Conservation (phyloP, 2,113 vertebrate genomes). For the Leucoraja erinaceus region DNA sequence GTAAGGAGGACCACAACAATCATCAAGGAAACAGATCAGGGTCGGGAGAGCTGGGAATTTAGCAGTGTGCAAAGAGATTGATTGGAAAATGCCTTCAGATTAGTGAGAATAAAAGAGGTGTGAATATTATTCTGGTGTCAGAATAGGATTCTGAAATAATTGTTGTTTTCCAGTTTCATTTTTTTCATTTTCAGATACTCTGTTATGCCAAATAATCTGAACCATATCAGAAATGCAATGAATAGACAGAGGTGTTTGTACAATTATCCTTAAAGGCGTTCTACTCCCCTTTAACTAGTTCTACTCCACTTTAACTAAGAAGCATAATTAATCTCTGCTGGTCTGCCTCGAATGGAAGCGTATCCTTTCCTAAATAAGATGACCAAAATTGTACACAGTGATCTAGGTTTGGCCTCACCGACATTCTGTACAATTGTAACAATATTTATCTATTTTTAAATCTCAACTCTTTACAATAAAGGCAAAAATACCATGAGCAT, state of each 20-base stretch:
- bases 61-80: neutral
- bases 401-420: too few species aligned
- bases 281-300: neutral
- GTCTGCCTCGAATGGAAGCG: too few species aligned
- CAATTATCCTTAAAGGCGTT: neutral
- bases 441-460: too few species aligned
- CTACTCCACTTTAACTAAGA: neutral
- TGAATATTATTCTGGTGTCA: neutral
- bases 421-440: too few species aligned
- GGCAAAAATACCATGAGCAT: too few species aligned
- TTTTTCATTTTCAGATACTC: neutral
- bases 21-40: neutral
- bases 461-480: too few species aligned
- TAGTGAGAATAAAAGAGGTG: neutral
- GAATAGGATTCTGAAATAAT: neutral
- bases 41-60: neutral
- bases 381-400: too few species aligned
- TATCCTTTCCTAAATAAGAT: too few species aligned
- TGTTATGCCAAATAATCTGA: neutral
- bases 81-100: neutral
- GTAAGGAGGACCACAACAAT: neutral
- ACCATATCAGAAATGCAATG: neutral
- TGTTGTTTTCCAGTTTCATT: neutral
- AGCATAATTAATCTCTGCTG: too few species aligned
- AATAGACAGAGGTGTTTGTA: neutral